Evolutionary conservation across 2,797 vertebrate genomes (phyloP).

Genomic region (Nannoperca australis): DNA sequence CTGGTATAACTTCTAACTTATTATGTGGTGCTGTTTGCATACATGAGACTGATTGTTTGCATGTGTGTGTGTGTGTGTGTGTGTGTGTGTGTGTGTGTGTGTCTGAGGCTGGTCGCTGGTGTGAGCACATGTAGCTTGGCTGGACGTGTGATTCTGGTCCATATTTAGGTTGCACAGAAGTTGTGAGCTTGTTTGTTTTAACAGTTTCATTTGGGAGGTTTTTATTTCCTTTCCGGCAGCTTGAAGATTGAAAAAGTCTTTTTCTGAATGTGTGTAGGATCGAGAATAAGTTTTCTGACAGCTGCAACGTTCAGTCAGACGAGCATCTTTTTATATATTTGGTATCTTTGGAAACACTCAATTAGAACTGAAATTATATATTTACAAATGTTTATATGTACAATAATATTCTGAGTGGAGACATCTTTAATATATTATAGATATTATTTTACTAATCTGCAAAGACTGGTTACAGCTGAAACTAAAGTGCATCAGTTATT

Average conservation of each 20-base stretch:
- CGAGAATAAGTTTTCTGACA: too few relatives aligned
- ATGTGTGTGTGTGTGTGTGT: too few relatives aligned
- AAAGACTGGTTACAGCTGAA: not conserved
- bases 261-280: not conserved
- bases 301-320: too few relatives aligned
- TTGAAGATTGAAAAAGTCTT: not conserved
- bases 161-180: not conserved
- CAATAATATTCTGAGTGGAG: not conserved
- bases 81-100: not conserved
- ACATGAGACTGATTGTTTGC: not conserved
- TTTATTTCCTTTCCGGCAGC: not conserved
- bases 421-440: not conserved
- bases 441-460: not conserved
- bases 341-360: not conserved
- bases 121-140: not conserved
- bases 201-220: not conserved
- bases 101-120: not conserved
- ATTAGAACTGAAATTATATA: not conserved
- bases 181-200: not conserved
- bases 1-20: slow-evolving; percentile 21
- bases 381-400: not conserved
- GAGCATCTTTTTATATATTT: too few relatives aligned
- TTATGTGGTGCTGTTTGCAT: not conserved
- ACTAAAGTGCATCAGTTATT: not conserved
- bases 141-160: not conserved